A percentile compares a stretch with the other conserved stretches of the same genome.
phyloP scores from a whole-genome alignment of 2,113 vertebrate genomes.

The Terrapene triunguis region DNA sequence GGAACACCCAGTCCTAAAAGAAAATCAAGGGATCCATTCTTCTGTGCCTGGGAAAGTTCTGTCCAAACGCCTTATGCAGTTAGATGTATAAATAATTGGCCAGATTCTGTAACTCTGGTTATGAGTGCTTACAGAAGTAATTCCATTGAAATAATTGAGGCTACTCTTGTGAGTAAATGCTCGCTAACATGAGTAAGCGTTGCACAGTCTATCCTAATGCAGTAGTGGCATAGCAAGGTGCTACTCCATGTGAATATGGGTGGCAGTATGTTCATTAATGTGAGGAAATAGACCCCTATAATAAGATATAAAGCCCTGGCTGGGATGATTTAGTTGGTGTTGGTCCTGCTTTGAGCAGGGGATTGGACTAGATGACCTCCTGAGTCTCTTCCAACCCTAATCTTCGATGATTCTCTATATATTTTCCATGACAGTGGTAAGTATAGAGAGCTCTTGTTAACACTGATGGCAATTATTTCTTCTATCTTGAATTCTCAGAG shows the following conservation, averaged over 20 bases:
- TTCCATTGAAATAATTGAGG: background rate
- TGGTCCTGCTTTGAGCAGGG: no score
- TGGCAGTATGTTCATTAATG: background rate
- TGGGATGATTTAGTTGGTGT: no score
- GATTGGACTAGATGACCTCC: no score
- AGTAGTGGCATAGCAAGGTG: background rate
- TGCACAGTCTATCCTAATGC: background rate
- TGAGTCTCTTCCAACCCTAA: no score
- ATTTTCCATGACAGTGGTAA: background rate
- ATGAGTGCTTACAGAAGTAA: no score
- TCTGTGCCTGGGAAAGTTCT: no score
- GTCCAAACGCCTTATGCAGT: no score
- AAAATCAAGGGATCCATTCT: no score
- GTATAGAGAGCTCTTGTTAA: background rate
- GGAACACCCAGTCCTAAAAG: no score
- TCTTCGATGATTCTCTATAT: background rate
- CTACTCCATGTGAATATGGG: background rate
- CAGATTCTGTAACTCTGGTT: no score
- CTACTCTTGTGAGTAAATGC: background rate
- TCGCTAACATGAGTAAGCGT: background rate
- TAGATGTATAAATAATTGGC: no score
- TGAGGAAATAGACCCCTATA: background rate
- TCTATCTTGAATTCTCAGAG: background rate
- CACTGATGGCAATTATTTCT: background rate
- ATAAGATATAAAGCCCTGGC: no score